These are phyloP conservation scores for Speoplatyrhinus poulsoni DNA, from an alignment of 2,113 vertebrate species.

Conservation along the genomic window DNA sequence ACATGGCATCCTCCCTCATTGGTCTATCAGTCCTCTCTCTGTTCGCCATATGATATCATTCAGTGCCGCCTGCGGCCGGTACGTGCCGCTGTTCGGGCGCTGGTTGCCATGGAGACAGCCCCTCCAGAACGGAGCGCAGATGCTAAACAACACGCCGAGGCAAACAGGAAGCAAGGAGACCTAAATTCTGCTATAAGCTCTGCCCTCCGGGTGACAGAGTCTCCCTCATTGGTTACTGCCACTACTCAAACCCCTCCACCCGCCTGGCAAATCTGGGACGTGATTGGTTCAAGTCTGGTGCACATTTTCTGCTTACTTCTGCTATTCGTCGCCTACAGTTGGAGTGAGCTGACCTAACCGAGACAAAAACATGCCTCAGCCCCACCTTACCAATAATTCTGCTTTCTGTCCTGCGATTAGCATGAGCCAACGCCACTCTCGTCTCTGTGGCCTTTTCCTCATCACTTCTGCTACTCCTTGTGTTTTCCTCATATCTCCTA, in stretches of 20 bases:
- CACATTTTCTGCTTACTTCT: constrained; percentile 89
- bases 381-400: constrained; percentile 30
- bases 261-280: constrained; percentile 89
- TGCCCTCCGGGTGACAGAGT: constrained; percentile 42
- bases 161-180: constrained; percentile 60
- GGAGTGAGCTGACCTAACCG: constrained; percentile 86
- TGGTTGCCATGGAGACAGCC: constrained; percentile 77
- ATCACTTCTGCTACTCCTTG: not conserved
- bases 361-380: constrained; percentile 43
- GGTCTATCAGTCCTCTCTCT: constrained; percentile 88
- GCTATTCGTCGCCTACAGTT: constrained; percentile 88
- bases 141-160: constrained; percentile 29
- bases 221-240: constrained; percentile 78
- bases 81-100: constrained; percentile 82
- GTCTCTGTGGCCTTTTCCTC: not conserved
- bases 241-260: constrained; percentile 82
- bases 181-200: constrained; percentile 32
- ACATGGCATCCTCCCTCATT: constrained; percentile 54
- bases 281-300: constrained; percentile 90
- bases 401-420: constrained; percentile 14
- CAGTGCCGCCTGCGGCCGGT: constrained; percentile 88
- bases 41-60: constrained; percentile 93
- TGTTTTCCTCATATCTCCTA: not conserved
- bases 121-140: constrained; percentile 14
- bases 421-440: constrained; percentile 4